Evolutionary conservation across 2,113 vertebrate species (phyloP).

Genomic region (Vimba vimba): DNA sequence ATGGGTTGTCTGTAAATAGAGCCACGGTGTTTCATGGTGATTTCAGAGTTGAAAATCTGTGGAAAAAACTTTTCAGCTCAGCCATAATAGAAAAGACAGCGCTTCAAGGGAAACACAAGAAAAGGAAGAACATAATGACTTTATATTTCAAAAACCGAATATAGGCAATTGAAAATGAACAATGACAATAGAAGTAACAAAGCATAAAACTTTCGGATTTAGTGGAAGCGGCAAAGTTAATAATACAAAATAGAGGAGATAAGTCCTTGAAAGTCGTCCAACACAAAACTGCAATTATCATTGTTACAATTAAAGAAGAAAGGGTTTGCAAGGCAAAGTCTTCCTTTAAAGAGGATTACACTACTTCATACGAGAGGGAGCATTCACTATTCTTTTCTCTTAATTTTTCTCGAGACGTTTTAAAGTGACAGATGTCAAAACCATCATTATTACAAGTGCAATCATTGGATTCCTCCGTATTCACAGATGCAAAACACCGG

Average conservation of each 20-base stretch:
- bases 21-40: slow-evolving; percentile 30
- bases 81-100: slow-evolving; percentile 52
- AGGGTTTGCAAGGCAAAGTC: slow-evolving; percentile 69
- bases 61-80: slow-evolving; percentile 49
- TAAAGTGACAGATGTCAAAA: slow-evolving; percentile 78
- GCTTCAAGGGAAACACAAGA: slow-evolving; percentile 47
- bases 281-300: slow-evolving; percentile 82
- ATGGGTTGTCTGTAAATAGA: slow-evolving; percentile 36
- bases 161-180: slow-evolving; percentile 75
- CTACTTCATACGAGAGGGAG: slow-evolving; percentile 74
- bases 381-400: slow-evolving; percentile 79
- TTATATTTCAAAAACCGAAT: slow-evolving; percentile 74
- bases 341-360: slow-evolving; percentile 76
- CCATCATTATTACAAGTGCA: slow-evolving; percentile 76
- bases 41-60: slow-evolving; percentile 40
- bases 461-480: slow-evolving; percentile 69
- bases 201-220: slow-evolving; percentile 81
- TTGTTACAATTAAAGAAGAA: slow-evolving; percentile 78
- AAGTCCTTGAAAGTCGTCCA: slow-evolving; percentile 80
- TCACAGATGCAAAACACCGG: slow-evolving; percentile 62
- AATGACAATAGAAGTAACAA: slow-evolving; percentile 72
- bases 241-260: slow-evolving; percentile 77
- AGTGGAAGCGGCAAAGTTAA: slow-evolving; percentile 76
- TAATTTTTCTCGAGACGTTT: slow-evolving; percentile 77
- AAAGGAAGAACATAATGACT: slow-evolving; percentile 64